Base-by-base conservation (phyloP, 1,140 invertebrate genomes). In the Drosophila simulans region DNA sequence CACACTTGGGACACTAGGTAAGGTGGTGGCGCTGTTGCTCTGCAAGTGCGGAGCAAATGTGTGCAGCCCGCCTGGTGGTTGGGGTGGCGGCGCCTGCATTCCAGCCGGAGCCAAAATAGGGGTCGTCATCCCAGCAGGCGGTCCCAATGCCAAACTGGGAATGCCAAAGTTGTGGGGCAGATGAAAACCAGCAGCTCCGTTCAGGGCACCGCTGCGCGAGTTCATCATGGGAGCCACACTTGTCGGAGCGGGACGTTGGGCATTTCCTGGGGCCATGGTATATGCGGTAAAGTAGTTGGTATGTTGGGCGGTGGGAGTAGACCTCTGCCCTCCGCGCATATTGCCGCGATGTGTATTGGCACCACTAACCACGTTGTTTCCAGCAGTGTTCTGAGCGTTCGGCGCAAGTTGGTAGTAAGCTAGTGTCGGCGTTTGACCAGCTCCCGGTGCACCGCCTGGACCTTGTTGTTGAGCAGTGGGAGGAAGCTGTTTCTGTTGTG, bases 211-310 rank as follows among this genome's bases (percentile, higher is more conserved):
- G 13, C 48, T 80, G 1, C 80, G 79, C 0, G 83, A 37, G 46
- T 65, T 70, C 5, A 86, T 59, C 13, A 86, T 83, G 10, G 79
- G 66, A 5, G 79, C 25, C 7, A 89, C 84, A 3, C 62, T 52
- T 2, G 83, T 17, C 0, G 75, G 48, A 13, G 66, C 27, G 5
- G 85, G 57, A 37, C 73, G 73, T 2, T 58, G 80, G 7, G 72
- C 15, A 31, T 66, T 43, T 40, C 59, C 42, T 5, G 80, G 40
- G 3, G 66, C 35, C 17, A 80, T 49, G 10, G 81, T 51, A 53
- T 68, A 77, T 2, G 86, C 17, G 37, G 74, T 1, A 53, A 45
- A 77, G 17, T 52, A 89, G 39, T 51, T 70, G 1, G 62, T 3
- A 35, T 80, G 84, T 31, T 89, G 84, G 1, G 84, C 59, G 15